Percentiles rank a stretch among this genome's conserved stretches.
These are phyloP conservation scores for Micrasema minimum DNA, from an alignment of 1,140 invertebrate genomes.

Conservation along the genomic window DNA sequence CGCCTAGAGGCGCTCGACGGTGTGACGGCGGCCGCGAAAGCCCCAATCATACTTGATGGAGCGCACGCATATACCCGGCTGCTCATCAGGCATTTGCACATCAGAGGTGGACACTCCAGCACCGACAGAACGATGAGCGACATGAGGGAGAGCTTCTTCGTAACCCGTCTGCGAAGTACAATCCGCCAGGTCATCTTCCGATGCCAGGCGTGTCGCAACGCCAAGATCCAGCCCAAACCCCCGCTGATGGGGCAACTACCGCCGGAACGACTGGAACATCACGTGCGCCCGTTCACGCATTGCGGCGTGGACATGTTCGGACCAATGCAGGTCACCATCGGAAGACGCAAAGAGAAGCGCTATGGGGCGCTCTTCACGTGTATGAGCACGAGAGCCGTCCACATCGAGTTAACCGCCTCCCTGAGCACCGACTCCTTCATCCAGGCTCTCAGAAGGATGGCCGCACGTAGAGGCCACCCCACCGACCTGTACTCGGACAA, in stretches of 20 bases:
- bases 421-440: too few relatives aligned
- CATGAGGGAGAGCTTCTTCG: not conserved
- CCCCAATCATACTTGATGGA: not conserved
- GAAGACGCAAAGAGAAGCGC: too few relatives aligned
- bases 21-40: too few relatives aligned
- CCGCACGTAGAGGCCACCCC: too few relatives aligned
- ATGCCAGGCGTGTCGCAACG: not conserved
- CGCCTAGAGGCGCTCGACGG: not conserved
- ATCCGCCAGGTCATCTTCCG: not conserved
- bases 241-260: not conserved
- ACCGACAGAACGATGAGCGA: not conserved
- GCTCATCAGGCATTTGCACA: not conserved
- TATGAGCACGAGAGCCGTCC: too few relatives aligned
- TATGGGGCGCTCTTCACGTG: too few relatives aligned
- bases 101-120: not conserved
- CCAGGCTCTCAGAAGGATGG: too few relatives aligned
- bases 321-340: too few relatives aligned
- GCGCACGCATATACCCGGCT: not conserved
- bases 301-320: slow-evolving; percentile 6
- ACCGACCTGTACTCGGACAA: too few relatives aligned
- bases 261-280: not conserved
- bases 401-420: too few relatives aligned
- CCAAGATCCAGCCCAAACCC: not conserved
- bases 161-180: not conserved
- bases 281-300: not conserved